Evolutionary conservation across 1,140 invertebrate species (phyloP).

Genomic region (Caerostris darwini): DNA sequence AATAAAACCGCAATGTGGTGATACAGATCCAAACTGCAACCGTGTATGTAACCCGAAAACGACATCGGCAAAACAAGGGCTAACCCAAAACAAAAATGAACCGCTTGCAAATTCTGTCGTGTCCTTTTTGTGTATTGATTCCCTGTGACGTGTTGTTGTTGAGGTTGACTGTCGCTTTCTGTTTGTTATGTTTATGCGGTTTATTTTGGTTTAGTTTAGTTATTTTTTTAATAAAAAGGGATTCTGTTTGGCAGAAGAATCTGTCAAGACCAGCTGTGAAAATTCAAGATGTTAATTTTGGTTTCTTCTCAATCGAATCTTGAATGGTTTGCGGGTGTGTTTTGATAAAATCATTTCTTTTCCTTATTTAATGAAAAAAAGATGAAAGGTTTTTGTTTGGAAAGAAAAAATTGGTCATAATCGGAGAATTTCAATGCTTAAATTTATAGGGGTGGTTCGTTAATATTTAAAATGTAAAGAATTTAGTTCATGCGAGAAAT

Average conservation of each 20-base stretch:
- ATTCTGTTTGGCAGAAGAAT: neutral
- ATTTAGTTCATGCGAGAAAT: too few species aligned
- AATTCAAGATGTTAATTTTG: slow-evolving; percentile 31
- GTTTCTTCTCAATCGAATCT: neutral
- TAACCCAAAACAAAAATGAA: slow-evolving; percentile 19
- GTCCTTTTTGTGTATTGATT: slow-evolving; percentile 8
- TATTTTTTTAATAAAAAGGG: too few species aligned
- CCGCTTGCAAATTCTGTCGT: neutral
- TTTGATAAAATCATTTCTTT: too few species aligned
- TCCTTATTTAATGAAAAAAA: too few species aligned
- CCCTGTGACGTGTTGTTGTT: neutral
- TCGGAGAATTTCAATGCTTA: too few species aligned
- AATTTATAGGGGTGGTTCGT: too few species aligned
- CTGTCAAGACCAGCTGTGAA: slow-evolving; percentile 1
- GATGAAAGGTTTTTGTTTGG: too few species aligned
- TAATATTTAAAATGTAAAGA: too few species aligned
- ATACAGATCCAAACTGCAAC: slow-evolving; percentile 10
- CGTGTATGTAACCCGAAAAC: slow-evolving; percentile 12
- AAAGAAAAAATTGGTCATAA: neutral
- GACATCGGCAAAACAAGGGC: neutral
- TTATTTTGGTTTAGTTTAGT: neutral
- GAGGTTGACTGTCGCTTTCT: neutral
- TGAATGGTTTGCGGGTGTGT: neutral
- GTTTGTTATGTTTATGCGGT: neutral
- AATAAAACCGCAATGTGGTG: neutral